These are phyloP conservation scores for Caranx melampygus DNA, from an alignment of 2,113 vertebrate genomes.

Conservation along the genomic window DNA sequence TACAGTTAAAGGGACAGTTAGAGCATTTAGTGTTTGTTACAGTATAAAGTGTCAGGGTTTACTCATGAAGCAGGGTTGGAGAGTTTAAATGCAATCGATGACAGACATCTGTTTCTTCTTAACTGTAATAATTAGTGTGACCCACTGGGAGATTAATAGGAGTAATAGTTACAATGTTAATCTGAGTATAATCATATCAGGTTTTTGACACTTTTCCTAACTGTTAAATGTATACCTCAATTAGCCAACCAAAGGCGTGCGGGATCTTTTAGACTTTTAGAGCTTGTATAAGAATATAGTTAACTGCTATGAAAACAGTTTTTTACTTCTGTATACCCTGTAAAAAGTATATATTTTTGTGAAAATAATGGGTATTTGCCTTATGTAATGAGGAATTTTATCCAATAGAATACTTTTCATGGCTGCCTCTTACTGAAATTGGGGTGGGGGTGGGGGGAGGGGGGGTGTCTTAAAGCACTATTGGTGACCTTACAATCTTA, in stretches of 20 bases:
- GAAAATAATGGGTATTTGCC: constrained; percentile 1
- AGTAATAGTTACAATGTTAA: neutral
- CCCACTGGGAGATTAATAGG: neutral
- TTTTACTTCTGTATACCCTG: constrained; percentile 18
- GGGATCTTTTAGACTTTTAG: neutral
- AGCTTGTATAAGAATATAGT: neutral
- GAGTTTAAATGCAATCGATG: neutral
- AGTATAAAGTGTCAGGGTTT: neutral
- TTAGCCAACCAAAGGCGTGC: constrained; percentile 25
- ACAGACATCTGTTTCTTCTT: neutral
- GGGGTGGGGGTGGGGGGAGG: neutral
- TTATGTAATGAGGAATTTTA: constrained; percentile 10
- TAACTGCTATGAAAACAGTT: constrained; percentile 1
- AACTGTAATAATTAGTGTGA: constrained; percentile 1
- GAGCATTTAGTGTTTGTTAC: constrained; percentile 5
- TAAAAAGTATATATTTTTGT: constrained; percentile 15
- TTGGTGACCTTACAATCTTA: constrained; percentile 8
- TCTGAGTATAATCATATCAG: constrained; percentile 8
- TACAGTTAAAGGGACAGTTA: constrained; percentile 57
- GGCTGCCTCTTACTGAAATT: constrained; percentile 3
- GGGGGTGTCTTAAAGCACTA: neutral
- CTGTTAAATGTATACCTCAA: constrained; percentile 33
- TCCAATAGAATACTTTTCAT: constrained; percentile 2
- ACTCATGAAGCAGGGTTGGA: constrained; percentile 15
- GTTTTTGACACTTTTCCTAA: constrained; percentile 7